Evolutionary conservation across 2,113 vertebrate genomes (phyloP).

Genomic region (Craseonycteris thonglongyai): DNA sequence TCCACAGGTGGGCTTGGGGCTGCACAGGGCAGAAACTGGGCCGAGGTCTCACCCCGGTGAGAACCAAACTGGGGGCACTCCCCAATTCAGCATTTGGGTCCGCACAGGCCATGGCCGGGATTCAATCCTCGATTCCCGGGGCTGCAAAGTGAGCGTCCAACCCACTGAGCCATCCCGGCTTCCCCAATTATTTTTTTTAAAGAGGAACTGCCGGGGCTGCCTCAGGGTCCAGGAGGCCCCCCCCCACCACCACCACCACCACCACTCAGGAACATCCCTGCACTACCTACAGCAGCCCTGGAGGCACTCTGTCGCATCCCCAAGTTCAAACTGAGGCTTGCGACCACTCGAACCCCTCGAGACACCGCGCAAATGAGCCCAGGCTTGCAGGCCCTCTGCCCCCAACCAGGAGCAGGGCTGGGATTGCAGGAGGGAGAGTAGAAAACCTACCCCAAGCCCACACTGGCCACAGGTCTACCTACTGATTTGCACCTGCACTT

Average conservation of each 20-base stretch:
- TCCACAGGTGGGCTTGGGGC: too few relatives aligned
- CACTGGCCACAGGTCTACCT: background rate
- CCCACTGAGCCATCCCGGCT: too few relatives aligned
- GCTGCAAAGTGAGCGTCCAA: too few relatives aligned
- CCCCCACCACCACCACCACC: accelerated
- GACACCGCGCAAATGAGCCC: background rate
- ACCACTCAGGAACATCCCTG: accelerated
- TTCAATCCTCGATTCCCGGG: too few relatives aligned
- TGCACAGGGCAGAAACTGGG: too few relatives aligned
- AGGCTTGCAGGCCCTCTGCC: background rate
- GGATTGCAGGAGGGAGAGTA: background rate
- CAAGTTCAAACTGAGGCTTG: background rate
- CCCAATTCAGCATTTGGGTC: too few relatives aligned
- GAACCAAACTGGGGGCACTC: too few relatives aligned
- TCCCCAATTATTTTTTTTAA: too few relatives aligned
- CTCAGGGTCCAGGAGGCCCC: too few relatives aligned
- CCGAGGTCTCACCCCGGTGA: too few relatives aligned
- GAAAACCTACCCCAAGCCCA: background rate
- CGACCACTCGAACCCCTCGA: background rate
- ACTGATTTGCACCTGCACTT: background rate
- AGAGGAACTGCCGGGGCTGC: accelerated
- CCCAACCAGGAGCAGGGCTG: background rate
- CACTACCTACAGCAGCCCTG: background rate
- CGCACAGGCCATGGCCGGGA: too few relatives aligned
- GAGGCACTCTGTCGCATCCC: background rate